Evolutionary conservation across 2,797 vertebrate species (phyloP), one percentile per base, ranked within the genome.

Genomic region (Petrocephalus sullivani): DNA sequence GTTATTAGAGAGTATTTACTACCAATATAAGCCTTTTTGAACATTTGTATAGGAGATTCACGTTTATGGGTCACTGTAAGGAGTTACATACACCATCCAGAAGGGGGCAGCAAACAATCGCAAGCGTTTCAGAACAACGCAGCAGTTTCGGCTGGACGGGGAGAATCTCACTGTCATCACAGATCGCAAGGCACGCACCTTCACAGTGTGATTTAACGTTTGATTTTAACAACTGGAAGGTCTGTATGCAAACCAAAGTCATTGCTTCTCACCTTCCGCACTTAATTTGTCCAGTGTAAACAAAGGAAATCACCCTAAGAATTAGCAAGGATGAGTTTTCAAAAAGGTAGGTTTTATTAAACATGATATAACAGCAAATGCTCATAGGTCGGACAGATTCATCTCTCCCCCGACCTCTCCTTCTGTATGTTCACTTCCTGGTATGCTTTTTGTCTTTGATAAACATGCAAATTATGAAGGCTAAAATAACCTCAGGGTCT

Each of bases 311-410:
- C 14, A 46, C 54, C 19, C 57, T 10, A 83, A 12, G 21, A 60
- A 33, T n/a, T 46, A 33, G 21, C 2, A n/a, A 46, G 75, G 37
- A 81, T 83, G 41, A 14, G 64, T 92, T 93, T 92, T 90, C 89
- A 93, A 95, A 95, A 95, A 94, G 92, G 94, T 89, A 91, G 89
- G 87, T 92, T 86, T 95, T 95, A 94, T 95, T 95, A 93, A 90
- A 95, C 96, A 96, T 95, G 90, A 95, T 95, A 95, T 95, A 96
- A 94, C 93, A 89, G 89, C 87, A 93, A 90, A 92, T 92, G 75
- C 93, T 89, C 92, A 92, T 82, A 91, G 90, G 92, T 93, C 93
- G 92, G 92, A 94, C 90, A 93, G 91, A 92, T 92, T 83, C 88
- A 81, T 91, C 87, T 81, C 91, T 90, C 90, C 89, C 84, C 87